Conservation (phyloP, 2,113 vertebrate species). For the Suricata suricatta region DNA sequence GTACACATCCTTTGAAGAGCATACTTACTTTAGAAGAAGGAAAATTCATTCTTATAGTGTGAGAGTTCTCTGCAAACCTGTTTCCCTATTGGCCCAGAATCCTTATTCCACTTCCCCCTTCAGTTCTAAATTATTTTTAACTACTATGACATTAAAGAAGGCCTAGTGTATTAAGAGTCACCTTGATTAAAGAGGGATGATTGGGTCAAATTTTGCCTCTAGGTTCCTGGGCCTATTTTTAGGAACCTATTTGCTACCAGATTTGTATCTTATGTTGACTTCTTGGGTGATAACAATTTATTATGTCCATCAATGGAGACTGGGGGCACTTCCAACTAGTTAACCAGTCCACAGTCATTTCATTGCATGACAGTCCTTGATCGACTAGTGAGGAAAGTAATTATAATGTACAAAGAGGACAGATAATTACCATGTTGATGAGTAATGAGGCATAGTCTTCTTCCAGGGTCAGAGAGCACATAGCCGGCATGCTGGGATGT, state of each 20-base stretch:
- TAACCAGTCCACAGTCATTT: constrained; percentile 47
- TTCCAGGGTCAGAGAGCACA: neutral
- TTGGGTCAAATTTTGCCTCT: constrained; percentile 56
- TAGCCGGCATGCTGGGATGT: neutral
- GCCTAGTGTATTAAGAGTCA: constrained; percentile 49
- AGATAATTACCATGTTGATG: constrained; percentile 61
- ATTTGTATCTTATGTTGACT: constrained; percentile 70
- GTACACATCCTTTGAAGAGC: constrained; percentile 37
- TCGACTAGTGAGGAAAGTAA: constrained; percentile 59
- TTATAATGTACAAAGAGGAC: constrained; percentile 61
- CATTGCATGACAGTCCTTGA: constrained; percentile 44
- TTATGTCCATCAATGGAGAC: constrained; percentile 56
- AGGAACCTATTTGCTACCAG: constrained; percentile 28
- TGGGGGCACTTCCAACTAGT: constrained; percentile 28
- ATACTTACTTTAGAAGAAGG: constrained; percentile 42
- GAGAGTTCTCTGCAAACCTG: constrained; percentile 37
- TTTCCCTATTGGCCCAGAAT: neutral
- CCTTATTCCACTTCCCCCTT: constrained; percentile 24
- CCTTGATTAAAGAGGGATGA: constrained; percentile 63
- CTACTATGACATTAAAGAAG: constrained; percentile 61
- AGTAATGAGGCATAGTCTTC: neutral
- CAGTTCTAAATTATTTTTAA: constrained; percentile 64
- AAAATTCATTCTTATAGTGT: constrained; percentile 60
- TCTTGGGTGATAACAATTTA: constrained; percentile 65
- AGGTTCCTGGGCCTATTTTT: constrained; percentile 48